These are phyloP conservation scores for Tiphia femorata DNA, from an alignment of 2,888 invertebrate species.

Conservation along the genomic window DNA sequence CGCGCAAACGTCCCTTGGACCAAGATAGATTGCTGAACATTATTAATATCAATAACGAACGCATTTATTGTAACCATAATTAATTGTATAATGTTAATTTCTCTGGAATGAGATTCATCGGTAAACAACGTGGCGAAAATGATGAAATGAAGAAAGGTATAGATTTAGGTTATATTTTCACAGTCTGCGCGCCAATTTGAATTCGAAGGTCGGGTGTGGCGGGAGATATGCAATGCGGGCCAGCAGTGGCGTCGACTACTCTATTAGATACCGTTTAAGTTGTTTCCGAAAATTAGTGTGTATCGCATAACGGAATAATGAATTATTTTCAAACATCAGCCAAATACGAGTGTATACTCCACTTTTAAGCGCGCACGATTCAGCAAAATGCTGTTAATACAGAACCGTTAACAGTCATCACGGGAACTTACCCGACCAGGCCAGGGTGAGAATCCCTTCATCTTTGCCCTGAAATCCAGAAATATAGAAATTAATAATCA, in stretches of 20 bases:
- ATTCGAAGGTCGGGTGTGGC: constrained; percentile 61
- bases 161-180: constrained; percentile 61
- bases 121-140: constrained; percentile 10
- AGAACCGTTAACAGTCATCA: constrained; percentile 67
- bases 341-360: constrained; percentile 48
- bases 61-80: too few relatives aligned
- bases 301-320: neutral
- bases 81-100: too few relatives aligned
- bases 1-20: too few relatives aligned
- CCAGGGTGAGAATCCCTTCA: constrained; percentile 98
- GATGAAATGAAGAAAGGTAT: constrained; percentile 20
- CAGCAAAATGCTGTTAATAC: constrained; percentile 35
- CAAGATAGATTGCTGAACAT: too few relatives aligned
- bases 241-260: constrained; percentile 21
- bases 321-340: constrained; percentile 12
- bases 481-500: constrained; percentile 47
- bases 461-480: constrained; percentile 89
- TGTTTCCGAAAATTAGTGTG: neutral
- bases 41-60: too few relatives aligned
- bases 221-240: constrained; percentile 47
- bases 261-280: constrained; percentile 5
- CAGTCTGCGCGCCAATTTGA: constrained; percentile 63
- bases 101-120: neutral
- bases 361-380: constrained; percentile 50
- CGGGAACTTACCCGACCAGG: constrained; percentile 90